Evolutionary conservation across 1,140 invertebrate genomes (phyloP).

Genomic region (Drosophila paulistorum): DNA sequence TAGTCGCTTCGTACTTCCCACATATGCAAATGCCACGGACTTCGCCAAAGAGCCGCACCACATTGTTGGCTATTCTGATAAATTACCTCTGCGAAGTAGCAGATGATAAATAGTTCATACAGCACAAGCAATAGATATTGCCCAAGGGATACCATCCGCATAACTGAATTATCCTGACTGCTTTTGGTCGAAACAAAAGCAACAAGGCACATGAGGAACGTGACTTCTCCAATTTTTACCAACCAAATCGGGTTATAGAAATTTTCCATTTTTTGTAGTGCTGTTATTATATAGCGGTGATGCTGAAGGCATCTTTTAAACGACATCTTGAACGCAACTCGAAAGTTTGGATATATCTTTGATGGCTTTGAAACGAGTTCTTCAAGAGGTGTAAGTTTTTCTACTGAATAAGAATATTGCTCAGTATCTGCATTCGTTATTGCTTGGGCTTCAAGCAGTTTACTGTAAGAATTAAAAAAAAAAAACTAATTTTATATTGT

Average conservation of each 20-base stretch:
- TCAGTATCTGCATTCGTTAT: constrained; percentile 54
- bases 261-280: constrained; percentile 58
- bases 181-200: constrained; percentile 74
- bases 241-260: constrained; percentile 78
- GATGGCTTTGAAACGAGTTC: constrained; percentile 3
- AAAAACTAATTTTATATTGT: too few relatives aligned
- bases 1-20: constrained; percentile 62
- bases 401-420: constrained; percentile 60
- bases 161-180: constrained; percentile 63
- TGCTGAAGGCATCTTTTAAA: constrained; percentile 55
- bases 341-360: constrained; percentile 17
- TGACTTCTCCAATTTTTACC: constrained; percentile 70
- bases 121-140: constrained; percentile 68
- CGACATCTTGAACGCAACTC: constrained; percentile 38
- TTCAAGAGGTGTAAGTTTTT: constrained; percentile 38
- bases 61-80: constrained; percentile 74
- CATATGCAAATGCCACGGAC: constrained; percentile 73
- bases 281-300: constrained; percentile 58
- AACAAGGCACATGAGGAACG: constrained; percentile 70
- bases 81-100: constrained; percentile 72
- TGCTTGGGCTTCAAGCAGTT: constrained; percentile 44
- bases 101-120: constrained; percentile 74
- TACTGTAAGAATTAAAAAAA: constrained; percentile 16
- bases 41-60: constrained; percentile 67
- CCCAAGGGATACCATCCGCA: constrained; percentile 67